Evolutionary conservation across 2,888 invertebrate genomes (phyloP).

Genomic region (Euphydryas editha): DNA sequence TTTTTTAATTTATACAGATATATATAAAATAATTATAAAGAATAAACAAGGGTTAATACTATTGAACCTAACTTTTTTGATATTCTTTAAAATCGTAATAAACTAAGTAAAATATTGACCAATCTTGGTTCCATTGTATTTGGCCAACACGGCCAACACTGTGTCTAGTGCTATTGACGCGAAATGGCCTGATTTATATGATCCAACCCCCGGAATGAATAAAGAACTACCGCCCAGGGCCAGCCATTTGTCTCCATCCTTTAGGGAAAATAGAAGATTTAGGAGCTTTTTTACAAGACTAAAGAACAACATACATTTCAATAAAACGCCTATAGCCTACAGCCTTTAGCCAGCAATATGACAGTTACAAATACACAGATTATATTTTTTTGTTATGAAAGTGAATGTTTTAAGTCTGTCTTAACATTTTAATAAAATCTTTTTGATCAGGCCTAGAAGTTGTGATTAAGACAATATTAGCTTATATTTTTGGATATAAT

Average conservation of each 20-base stretch:
- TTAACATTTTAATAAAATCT: too few species aligned
- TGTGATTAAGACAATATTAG: not conserved
- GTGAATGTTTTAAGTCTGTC: not conserved
- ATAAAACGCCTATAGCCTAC: slow-evolving; percentile 33
- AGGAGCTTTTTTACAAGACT: slow-evolving; percentile 54
- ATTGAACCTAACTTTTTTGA: not conserved
- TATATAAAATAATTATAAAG: too few species aligned
- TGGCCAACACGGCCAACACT: slow-evolving; percentile 24
- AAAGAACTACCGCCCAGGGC: slow-evolving; percentile 63
- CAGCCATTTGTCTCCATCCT: slow-evolving; percentile 76
- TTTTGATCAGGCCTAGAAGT: too few species aligned
- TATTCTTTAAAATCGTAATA: not conserved
- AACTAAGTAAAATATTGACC: not conserved
- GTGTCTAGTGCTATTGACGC: slow-evolving; percentile 38
- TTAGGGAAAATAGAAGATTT: slow-evolving; percentile 76
- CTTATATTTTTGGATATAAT: not conserved
- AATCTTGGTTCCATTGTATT: not conserved
- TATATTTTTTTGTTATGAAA: not conserved
- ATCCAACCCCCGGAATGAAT: slow-evolving; percentile 70
- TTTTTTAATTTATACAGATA: not conserved
- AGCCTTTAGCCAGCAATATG: slow-evolving; percentile 30
- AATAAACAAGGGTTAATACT: not conserved
- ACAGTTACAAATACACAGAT: slow-evolving; percentile 23
- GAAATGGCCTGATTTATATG: slow-evolving; percentile 42
- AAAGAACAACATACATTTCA: slow-evolving; percentile 45